Base-by-base conservation (phyloP, 2,888 invertebrate species). In the Meta bourneti region DNA sequence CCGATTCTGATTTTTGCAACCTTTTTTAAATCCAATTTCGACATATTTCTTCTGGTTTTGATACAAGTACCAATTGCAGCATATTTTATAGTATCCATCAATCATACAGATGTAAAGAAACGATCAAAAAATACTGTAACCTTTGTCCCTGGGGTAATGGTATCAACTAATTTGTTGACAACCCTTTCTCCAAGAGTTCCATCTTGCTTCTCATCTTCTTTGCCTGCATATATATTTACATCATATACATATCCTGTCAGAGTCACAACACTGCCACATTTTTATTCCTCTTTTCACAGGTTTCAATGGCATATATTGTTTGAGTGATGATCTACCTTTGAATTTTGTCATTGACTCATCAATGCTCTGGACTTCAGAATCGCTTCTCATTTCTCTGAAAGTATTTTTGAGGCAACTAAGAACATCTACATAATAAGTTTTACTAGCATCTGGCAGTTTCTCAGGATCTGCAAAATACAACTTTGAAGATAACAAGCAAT, bases 241-340 rank as follows among this genome's bases (percentile, higher is more conserved):
- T 85, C 77, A 52, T 48, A 85, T 8, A 34, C 77, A 77, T 13
- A 85, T 8, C 85, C 85, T 8, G 49, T 77, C 5, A 52, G n/a
- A 51, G n/a, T n/a, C n/a, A n/a, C 87, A 79, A 16, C 87, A 13
- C 87, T 72, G 52, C 72, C 87, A 87, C 16, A 87, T 54, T 72
- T 80, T 69, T 13, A 49, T 77, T 34, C 77, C 85, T 49, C 77
- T 34, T 20, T 80, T 86, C 0, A 79, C 71, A 0, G 78, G 86
- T 16, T 78, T 78, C 19, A 77, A 77, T 7, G 82, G 82, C 89
- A 69, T 82, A 48, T 89, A 82, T 20, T 82, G 80, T 48, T 89
- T 88, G 48, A 88, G 16, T 7, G 80, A 74, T 9, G 72, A 54
- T 0, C 88, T 8, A 11, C 80, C 80, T 49, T 88, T 88, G 61